Conservation (phyloP, 1,140 invertebrate genomes). For the Aleiodes sp. region DNA sequence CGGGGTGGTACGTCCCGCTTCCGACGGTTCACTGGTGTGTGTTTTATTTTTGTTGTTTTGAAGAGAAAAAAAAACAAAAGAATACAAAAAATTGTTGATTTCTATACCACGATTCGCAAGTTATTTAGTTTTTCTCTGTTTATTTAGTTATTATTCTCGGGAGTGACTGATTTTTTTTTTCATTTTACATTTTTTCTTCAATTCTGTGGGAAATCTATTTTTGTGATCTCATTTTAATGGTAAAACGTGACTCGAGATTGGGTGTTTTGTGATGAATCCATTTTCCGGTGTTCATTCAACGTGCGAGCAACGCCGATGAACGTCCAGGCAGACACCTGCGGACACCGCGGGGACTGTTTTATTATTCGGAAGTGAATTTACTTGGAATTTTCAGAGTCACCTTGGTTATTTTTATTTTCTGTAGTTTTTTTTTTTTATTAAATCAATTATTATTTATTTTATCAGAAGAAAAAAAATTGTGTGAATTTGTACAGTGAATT, state of each 20-base stretch:
- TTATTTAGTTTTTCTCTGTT: neutral
- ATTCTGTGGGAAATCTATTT: neutral
- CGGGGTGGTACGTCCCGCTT: neutral
- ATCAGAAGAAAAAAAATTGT: too few species aligned
- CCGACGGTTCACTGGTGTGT: neutral
- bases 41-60: neutral
- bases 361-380: neutral
- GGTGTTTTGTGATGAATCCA: neutral
- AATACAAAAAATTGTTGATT: too few species aligned
- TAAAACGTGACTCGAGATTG: neutral
- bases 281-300: neutral
- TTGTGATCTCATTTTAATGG: neutral
- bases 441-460: too few species aligned
- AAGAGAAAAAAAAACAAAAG: too few species aligned
- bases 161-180: neutral
- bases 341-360: slow-evolving; percentile 1
- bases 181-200: neutral
- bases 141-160: neutral
- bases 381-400: neutral
- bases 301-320: neutral
- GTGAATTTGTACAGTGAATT: too few species aligned
- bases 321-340: neutral
- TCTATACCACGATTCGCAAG: too few species aligned
- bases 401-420: neutral
- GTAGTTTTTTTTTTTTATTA: neutral